Base-by-base conservation (phyloP, 2,113 vertebrate species). In the Brachyistius frenatus region DNA sequence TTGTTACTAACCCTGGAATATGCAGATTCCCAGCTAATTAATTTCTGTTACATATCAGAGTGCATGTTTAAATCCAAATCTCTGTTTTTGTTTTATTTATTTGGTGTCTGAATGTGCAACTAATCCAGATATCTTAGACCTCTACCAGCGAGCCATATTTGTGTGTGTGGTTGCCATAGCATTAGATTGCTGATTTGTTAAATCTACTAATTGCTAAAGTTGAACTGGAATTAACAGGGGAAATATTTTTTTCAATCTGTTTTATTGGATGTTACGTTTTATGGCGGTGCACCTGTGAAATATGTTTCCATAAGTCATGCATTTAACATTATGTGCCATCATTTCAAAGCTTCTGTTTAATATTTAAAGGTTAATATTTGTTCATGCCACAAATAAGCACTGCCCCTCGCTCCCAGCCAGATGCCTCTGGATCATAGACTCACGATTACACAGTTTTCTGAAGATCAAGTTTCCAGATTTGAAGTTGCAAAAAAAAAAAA, bases 311-410 rank as follows among this genome's bases (percentile, higher is more conserved):
- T 5, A 13, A 66, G 13, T 81, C 64, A 66, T 64, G 14, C 69
- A 8, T 53, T 5, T 36, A 41, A 60, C 39, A 32, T 14, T 8
- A 54, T 16, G 88, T 88, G 89, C 87, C 88, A 91, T 89, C n/a
- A 13, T 66, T 63, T 49, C 49, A 39, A 9, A 7, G n/a, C 44
- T 55, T 69, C 54, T 39, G 50, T 69, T 54, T 23, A 23, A 23
- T 23, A 23, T 23, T 41, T 66, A 8, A 30, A 64, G 9, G 72
- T 64, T 58, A 10, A 66, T 66, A 61, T 66, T 63, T 4, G 23
- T n/a, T 75, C 6, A 41, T 11, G 31, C 56, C 65, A 46, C 58
- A 66, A 39, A 56, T 9, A 5, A 50, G 71, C 16, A 5, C 37
- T 49, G 35, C 16, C 2, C 49, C 49, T 23, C 23, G 23, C 23